A percentile compares a stretch with the other conserved stretches of the same genome.
phyloP scores from a whole-genome alignment of 2,797 vertebrate genomes.

The Scarus forsteni region DNA sequence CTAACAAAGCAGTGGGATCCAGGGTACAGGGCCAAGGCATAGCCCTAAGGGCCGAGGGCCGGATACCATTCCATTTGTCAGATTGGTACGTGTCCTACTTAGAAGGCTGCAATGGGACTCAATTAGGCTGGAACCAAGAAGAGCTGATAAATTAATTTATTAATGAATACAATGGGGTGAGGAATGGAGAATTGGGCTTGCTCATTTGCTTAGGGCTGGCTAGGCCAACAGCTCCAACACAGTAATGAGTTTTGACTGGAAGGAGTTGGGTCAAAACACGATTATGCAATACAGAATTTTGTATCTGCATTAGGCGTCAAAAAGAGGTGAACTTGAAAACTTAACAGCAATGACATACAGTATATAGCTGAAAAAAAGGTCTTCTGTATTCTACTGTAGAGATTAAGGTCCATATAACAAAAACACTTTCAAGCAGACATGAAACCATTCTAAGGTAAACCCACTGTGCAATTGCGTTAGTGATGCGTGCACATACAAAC shows the following conservation, averaged over 20 bases:
- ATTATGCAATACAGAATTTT: constrained; percentile 48
- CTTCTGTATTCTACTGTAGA: constrained; percentile 1
- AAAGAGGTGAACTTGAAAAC: constrained; percentile 17
- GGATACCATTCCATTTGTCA: constrained; percentile 84
- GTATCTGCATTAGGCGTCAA: constrained; percentile 9
- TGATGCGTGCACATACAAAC: constrained; percentile 27
- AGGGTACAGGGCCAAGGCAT: constrained; percentile 71
- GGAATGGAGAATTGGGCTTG: constrained; percentile 75
- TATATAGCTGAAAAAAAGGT: background rate
- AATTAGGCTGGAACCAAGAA: constrained; percentile 85
- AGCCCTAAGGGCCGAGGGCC: constrained; percentile 74
- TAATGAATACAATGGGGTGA: constrained; percentile 83
- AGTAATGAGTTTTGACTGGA: constrained; percentile 57
- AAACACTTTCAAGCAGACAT: constrained; percentile 9
- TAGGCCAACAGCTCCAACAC: constrained; percentile 63
- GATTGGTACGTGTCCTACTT: constrained; percentile 84
- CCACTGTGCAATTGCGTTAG: constrained; percentile 22
- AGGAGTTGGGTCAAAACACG: constrained; percentile 38
- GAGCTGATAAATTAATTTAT: constrained; percentile 85
- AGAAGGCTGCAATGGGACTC: constrained; percentile 83
- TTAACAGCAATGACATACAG: background rate
- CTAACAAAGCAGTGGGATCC: constrained; percentile 67
- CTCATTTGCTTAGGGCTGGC: constrained; percentile 73
- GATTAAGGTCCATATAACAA: background rate
- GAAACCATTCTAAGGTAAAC: constrained; percentile 13